Conservation (phyloP, 2,113 vertebrate genomes). For the Entelurus aequoreus region DNA sequence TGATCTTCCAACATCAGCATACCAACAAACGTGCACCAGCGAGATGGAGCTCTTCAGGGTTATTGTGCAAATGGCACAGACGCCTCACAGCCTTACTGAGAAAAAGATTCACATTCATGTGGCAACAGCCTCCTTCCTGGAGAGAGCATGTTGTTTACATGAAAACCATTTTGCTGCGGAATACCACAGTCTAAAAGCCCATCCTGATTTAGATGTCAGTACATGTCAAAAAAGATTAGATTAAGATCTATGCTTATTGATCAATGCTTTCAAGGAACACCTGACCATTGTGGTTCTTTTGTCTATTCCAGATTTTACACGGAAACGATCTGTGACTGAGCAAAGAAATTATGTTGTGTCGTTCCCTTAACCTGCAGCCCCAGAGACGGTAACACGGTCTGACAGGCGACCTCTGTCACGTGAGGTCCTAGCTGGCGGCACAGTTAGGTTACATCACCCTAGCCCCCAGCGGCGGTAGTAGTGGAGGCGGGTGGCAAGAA, state of each 20-base stretch:
- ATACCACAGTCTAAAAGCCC: slow-evolving; percentile 13
- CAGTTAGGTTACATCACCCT: slow-evolving; percentile 51
- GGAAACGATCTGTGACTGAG: slow-evolving; percentile 5
- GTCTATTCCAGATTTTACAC: slow-evolving; percentile 19
- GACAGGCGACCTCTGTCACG: slow-evolving; percentile 52
- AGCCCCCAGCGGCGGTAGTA: slow-evolving; percentile 44
- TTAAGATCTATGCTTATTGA: slow-evolving; percentile 42
- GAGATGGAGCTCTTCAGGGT: slow-evolving; percentile 21
- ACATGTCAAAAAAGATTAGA: slow-evolving; percentile 28
- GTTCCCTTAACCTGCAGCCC: slow-evolving; percentile 35
- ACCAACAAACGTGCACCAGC: slow-evolving; percentile 26
- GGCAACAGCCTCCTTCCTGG: slow-evolving; percentile 34
- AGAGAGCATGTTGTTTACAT: slow-evolving; percentile 22
- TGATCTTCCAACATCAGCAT: slow-evolving; percentile 7
- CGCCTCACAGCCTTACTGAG: slow-evolving; percentile 11
- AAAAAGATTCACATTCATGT: slow-evolving; percentile 25
- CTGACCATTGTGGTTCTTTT: slow-evolving; percentile 32
- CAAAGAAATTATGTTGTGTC: slow-evolving; percentile 28
- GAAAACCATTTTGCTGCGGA: slow-evolving; percentile 14
- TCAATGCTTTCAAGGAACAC: slow-evolving; percentile 35
- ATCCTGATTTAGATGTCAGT: slow-evolving; percentile 20
- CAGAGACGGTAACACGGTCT: slow-evolving; percentile 46
- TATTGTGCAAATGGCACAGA: slow-evolving; percentile 31
- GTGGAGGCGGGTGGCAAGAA: slow-evolving; percentile 8
- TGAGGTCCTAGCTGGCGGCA: slow-evolving; percentile 46